phyloP scores from a whole-genome alignment of 2,113 vertebrate species.

The Paratilapia polleni region DNA sequence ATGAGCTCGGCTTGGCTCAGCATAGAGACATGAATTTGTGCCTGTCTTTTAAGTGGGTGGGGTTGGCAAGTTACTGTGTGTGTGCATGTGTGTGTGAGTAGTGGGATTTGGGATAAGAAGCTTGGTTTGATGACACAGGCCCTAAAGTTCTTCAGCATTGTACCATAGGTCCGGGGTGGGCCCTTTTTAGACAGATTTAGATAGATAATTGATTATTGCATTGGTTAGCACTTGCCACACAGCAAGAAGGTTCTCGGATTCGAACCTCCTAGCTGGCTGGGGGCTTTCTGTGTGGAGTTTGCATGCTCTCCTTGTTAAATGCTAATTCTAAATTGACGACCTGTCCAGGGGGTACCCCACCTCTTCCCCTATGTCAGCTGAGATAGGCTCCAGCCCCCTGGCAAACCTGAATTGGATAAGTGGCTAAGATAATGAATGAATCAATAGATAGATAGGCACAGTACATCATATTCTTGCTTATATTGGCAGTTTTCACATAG shows the following conservation, averaged over 20 bases:
- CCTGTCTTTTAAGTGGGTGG: slow-evolving; percentile 16
- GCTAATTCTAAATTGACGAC: background rate
- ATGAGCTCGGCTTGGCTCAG: slow-evolving; percentile 22
- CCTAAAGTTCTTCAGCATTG: background rate
- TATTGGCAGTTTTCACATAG: no score
- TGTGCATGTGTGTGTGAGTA: background rate
- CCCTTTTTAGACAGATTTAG: background rate
- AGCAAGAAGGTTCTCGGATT: background rate
- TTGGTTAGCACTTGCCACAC: background rate
- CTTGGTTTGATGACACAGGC: background rate
- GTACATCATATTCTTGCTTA: no score
- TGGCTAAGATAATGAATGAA: background rate
- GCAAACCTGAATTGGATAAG: background rate
- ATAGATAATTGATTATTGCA: background rate
- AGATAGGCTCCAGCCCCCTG: no score
- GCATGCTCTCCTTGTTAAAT: background rate
- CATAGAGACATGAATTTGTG: slow-evolving; percentile 13
- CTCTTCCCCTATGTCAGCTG: background rate
- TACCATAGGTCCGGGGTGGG: background rate
- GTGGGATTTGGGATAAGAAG: background rate
- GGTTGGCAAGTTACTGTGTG: background rate
- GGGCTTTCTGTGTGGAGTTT: background rate
- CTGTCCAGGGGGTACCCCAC: background rate
- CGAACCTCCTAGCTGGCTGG: background rate
- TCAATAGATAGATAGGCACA: no score